phyloP scores from a whole-genome alignment of 2,888 invertebrate species.

The Drosophila nigricruria region DNA sequence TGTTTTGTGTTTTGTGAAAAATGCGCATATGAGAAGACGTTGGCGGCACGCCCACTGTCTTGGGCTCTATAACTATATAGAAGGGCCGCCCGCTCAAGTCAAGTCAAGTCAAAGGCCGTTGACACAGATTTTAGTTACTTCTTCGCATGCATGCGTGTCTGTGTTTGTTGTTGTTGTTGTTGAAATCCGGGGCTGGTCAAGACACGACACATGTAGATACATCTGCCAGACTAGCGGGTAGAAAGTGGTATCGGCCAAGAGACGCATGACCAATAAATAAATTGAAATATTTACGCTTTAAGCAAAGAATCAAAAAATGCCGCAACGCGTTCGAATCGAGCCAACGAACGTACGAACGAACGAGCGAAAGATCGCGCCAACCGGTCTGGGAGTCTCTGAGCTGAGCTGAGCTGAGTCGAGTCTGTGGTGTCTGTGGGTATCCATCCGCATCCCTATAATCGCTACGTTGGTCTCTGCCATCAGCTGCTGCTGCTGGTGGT shows the following conservation, averaged over 20 bases:
- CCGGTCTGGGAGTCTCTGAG: conserved; percentile 53
- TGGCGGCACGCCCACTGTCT: conserved; percentile 58
- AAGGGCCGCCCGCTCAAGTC: conserved; percentile 44
- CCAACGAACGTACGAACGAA: conserved; percentile 1
- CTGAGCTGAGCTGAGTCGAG: conserved; percentile 23
- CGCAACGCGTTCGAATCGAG: conserved; percentile 29
- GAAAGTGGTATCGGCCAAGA: conserved; percentile 57
- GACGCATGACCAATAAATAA: conserved; percentile 77
- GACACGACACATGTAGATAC: conserved; percentile 69
- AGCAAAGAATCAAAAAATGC: conserved; percentile 60
- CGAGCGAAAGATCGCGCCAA: conserved; percentile 35
- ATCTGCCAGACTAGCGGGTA: conserved; percentile 54
- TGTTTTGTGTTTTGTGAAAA: conserved; percentile 67
- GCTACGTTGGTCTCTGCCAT: conserved; percentile 56
- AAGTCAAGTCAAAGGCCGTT: conserved; percentile 69
- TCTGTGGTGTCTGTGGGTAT: conserved; percentile 38
- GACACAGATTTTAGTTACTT: conserved; percentile 61
- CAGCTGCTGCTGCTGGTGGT: conserved; percentile 28
- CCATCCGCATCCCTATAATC: conserved; percentile 72
- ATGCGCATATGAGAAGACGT: conserved; percentile 48
- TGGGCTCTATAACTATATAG: conserved; percentile 26
- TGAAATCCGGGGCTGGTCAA: conserved; percentile 59
- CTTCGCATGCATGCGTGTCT: conserved; percentile 58
- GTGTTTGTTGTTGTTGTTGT: conserved; percentile 28
- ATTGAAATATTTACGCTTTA: conserved; percentile 77